Conservation (phyloP, 2,888 invertebrate species). For the Tetrapedia diversipes region DNA sequence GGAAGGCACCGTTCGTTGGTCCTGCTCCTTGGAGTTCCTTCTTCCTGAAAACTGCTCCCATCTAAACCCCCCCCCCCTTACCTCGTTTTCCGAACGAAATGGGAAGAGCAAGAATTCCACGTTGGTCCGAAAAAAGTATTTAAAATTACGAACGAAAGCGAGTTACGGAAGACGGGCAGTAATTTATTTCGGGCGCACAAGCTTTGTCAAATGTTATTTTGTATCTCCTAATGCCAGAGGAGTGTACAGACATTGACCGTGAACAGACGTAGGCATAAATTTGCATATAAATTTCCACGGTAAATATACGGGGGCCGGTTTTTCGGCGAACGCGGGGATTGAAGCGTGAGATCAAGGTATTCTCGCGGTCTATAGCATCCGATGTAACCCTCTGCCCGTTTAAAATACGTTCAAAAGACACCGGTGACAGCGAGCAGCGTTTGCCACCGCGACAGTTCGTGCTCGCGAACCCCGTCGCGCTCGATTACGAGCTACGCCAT, state of each 20-base stretch:
- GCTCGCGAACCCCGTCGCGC: conserved; percentile 64
- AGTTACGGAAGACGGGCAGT: too few relatives aligned
- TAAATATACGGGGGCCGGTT: conserved; percentile 23
- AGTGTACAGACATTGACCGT: conserved; percentile 40
- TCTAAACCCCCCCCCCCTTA: too few relatives aligned
- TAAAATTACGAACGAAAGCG: too few relatives aligned
- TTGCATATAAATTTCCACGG: conserved; percentile 38
- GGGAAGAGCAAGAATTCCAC: too few relatives aligned
- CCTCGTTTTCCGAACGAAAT: background rate
- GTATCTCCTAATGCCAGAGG: conserved; percentile 31
- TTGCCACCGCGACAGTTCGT: conserved; percentile 34
- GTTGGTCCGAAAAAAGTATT: too few relatives aligned
- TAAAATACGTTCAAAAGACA: conserved; percentile 50
- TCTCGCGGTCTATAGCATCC: background rate
- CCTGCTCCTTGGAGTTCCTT: background rate
- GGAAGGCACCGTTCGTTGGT: background rate
- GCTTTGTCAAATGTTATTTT: background rate
- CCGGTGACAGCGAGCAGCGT: conserved; percentile 15
- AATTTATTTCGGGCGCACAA: background rate
- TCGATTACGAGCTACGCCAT: conserved; percentile 73
- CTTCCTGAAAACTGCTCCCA: background rate
- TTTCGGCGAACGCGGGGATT: conserved; percentile 2
- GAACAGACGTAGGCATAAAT: conserved; percentile 30
- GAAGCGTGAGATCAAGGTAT: conserved; percentile 34
- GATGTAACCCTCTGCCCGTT: background rate